phyloP scores from a whole-genome alignment of 1,140 invertebrate species.

The Penaeus chinensis region DNA sequence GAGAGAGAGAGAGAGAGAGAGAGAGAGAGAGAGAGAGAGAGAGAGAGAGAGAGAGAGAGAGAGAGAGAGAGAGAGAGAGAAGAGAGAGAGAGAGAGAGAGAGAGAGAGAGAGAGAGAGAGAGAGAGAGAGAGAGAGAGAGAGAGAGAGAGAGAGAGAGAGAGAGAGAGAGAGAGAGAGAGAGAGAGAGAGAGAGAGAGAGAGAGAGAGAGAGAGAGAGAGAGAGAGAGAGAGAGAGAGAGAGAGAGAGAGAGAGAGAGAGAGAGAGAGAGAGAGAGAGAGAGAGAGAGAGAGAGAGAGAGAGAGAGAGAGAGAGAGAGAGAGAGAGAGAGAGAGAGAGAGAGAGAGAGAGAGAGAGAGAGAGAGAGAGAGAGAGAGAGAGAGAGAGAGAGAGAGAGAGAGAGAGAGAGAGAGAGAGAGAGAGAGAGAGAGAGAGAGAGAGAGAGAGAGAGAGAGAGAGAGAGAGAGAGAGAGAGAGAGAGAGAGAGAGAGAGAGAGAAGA shows the following conservation, averaged over 20 bases:
- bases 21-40: slow-evolving; percentile 9
- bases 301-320: neutral
- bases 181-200: neutral
- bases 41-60: slow-evolving; percentile 5
- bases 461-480: neutral
- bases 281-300: neutral
- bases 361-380: neutral
- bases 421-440: slow-evolving; percentile 4
- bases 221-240: slow-evolving; percentile 15
- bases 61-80: no score
- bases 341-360: slow-evolving; percentile 7
- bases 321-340: slow-evolving; percentile 21
- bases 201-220: neutral
- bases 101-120: neutral
- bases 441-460: neutral
- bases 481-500: neutral
- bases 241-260: neutral
- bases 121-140: no score
- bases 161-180: neutral
- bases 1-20: neutral
- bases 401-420: neutral
- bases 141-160: no score
- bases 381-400: neutral
- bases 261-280: slow-evolving; percentile 36
- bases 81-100: neutral